These are phyloP conservation scores for Euproctis similis DNA, from an alignment of 2,888 invertebrate species.

Conservation along the genomic window DNA sequence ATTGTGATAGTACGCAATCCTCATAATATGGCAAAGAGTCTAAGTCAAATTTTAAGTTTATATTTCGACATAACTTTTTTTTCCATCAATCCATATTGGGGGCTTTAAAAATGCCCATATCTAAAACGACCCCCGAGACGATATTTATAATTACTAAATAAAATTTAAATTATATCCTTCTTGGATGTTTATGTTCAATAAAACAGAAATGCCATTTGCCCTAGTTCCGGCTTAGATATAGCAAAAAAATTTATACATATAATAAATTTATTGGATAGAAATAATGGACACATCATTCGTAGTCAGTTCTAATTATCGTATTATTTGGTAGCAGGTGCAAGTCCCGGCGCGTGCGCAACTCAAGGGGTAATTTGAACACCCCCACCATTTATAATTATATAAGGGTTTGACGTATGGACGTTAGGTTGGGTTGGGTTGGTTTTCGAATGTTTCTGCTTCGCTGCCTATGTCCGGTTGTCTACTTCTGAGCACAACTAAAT, in stretches of 20 bases:
- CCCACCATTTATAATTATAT: slow-evolving; percentile 54
- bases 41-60: too few species aligned
- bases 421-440: slow-evolving; percentile 34
- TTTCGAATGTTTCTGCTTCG: slow-evolving; percentile 9
- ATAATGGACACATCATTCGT: slow-evolving; percentile 25
- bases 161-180: slow-evolving; percentile 2
- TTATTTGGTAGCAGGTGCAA: slow-evolving; percentile 55
- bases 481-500: too few species aligned
- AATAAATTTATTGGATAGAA: slow-evolving; percentile 27
- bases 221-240: slow-evolving; percentile 16
- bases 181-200: slow-evolving; percentile 15
- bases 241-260: too few species aligned
- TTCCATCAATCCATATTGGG: too few species aligned
- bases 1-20: too few species aligned
- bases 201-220: slow-evolving; percentile 25
- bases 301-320: slow-evolving; percentile 40
- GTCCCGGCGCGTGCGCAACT: slow-evolving; percentile 13
- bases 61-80: too few species aligned
- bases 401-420: slow-evolving; percentile 37
- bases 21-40: too few species aligned
- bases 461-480: slow-evolving; percentile 1
- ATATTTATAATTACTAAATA: too few species aligned
- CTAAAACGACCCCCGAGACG: too few species aligned
- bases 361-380: slow-evolving; percentile 51
- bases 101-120: too few species aligned